Base-by-base conservation (phyloP, 1,140 invertebrate genomes). In the Danaus melanippus region DNA sequence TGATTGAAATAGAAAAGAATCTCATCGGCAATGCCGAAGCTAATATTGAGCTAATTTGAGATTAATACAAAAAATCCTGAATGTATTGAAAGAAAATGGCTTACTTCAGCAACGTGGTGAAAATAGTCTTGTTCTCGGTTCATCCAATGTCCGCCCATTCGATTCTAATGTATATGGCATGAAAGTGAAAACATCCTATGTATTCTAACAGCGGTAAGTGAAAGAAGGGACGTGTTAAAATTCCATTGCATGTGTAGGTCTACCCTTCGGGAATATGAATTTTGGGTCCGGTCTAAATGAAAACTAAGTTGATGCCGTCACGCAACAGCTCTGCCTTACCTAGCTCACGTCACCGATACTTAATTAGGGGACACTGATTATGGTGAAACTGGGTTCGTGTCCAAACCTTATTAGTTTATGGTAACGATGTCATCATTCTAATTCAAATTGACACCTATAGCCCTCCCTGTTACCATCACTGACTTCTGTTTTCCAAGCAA, bases 341-440 rank as follows among this genome's bases (percentile, higher is more conserved):
- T 48, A 44, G 52, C 45, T 58, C 56, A 65, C 59, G 61, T 56
- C 59, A 59, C 49, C 46, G 47, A 61, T 73, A 70, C 67, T 73
- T 67, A 73, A 70, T 70, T 70, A 67, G 58, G 51, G 55, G 46
- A 56, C 50, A 53, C 66, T 58, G 62, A 64, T 64, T 64, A 64
- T 51, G 59, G 49, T 47, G 55, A 66, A 58, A 64, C 53, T 67
- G 12, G 10, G 32, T 53, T 50, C 46, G 51, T 54, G 46, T 50
- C 55, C 46, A 55, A 42, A 12, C 8, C 12, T 42, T 48, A 32
- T 55, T 39, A 49, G 46, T 15, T 42, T 42, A 17, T 21, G 21
- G 49, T 15, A 50, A 42, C 49, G 40, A 49, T 48, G 46, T 55
- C 53, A 32, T 32, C 21, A 48, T 42, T n/a, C 51, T 46, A 47